Evolutionary conservation across 2,888 invertebrate species (phyloP), one percentile per base, ranked within the genome.

Genomic region (Cancer borealis): DNA sequence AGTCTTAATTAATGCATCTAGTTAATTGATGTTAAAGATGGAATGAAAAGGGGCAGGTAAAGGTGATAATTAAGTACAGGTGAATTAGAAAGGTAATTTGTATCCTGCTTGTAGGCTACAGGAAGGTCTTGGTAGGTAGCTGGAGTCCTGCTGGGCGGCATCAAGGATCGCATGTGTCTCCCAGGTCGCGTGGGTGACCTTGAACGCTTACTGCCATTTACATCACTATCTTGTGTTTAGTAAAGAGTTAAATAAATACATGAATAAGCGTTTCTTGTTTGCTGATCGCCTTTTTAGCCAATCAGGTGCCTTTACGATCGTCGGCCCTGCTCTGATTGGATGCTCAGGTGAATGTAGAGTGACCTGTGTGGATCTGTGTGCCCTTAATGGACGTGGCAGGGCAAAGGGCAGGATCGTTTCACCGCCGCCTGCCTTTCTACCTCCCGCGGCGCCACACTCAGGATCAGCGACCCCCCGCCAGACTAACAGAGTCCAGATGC

Each of bases 71-170:
- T 21, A 66, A 21, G 66, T 66, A 66, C n/a, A 14, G 4, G 66
- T 66, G 66, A n/a, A 66, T 66, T 66, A n/a, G n/a, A n/a, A 66
- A 66, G 66, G 66, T 66, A n/a, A 66, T 66, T n/a, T 66, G 66
- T 66, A n/a, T 21, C 66, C n/a, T 66, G 66, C n/a, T 4, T 66
- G 66, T 2, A 21, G 66, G 66, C 0, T 21, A 5, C n/a, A 21
- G 66, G n/a, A n/a, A 66, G 66, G 66, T 14, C 66, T 39, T 39
- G 54, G 54, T 17, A 3, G 14, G 54, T 12, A 17, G 54, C 14
- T 17, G 54, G 54, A 17, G 54, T 10, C 54, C 54, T 54, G 54
- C 54, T 54, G 54, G 54, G 54, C 54, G 54, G 10, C 12, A n/a
- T 66, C n/a, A 4, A 6, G 66, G 66, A n/a, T 66, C n/a, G 66